Evolutionary conservation across 2,797 vertebrate genomes (phyloP), one percentile per base, ranked within the genome.

Genomic region (Esox masquinongy): DNA sequence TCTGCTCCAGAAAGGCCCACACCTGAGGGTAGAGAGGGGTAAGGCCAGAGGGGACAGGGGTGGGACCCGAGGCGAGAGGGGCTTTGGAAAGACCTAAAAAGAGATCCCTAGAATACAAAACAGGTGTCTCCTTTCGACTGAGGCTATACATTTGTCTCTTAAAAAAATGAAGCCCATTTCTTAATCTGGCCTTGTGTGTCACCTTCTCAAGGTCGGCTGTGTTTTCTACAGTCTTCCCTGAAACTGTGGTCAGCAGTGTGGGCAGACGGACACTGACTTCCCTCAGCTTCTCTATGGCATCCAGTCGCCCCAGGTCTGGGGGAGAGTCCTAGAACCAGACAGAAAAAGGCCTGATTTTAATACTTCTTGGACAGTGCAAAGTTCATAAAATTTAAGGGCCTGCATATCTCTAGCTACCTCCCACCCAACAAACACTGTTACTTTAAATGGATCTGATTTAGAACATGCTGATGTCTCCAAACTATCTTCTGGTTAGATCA

Each of bases 251-350:
- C 19, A 53, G 56, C 66, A 77, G 17, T 11, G 19, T 76, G 16
- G 73, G 31, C 19, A 83, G 34, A 1, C 14, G 47, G 64, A 68
- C 29, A 8, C 12, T 39, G 24, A 79, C 69, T 2, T 79, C 74
- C 39, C 29, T 74, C 72, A 86, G 72, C 68, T 82, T 83, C 66
- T 75, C 80, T 39, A 50, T 12, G 43, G 17, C n/a, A 12, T 81
- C 74, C 22, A 59, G 19, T 3, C 39, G 16, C 47, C 26, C 24
- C 19, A 29, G 36, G 39, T 43, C 39, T 11, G 17, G 16, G 56
- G 47, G 2, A 11, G n/a, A 1, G 5, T 59, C 74, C 79, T 81
- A 24, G 22, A 5, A 19, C 70, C 22, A n/a, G 16, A 70, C 17
- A 43, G 39, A 6, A 9, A 3, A 43, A 43, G 5, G 39, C 39